Percentiles rank a stretch among this genome's conserved stretches.
These are phyloP conservation scores for Exaiptasia diaphana DNA, from an alignment of 64 coral and sea anemone species.

Conservation along the genomic window DNA sequence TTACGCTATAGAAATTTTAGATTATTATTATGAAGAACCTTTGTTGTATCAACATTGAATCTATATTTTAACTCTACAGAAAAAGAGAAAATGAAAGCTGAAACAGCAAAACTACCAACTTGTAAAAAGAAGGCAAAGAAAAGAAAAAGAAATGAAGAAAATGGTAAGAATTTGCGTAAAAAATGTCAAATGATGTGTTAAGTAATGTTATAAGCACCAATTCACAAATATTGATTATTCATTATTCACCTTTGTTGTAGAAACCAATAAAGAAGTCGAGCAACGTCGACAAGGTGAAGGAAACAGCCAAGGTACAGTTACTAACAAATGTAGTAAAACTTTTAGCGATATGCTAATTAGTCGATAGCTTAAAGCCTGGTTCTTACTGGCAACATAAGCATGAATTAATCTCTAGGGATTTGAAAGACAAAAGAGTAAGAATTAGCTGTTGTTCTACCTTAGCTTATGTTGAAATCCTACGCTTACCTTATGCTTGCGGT, in stretches of 20 bases:
- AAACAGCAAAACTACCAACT: not conserved
- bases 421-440: no score
- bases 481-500: no score
- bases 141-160: not conserved
- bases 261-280: not conserved
- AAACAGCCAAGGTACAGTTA: not conserved
- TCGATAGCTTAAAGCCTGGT: not conserved
- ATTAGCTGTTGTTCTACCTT: no score
- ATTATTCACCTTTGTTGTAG: not conserved
- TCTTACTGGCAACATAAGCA: not conserved
- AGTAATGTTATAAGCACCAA: no score
- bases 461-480: no score
- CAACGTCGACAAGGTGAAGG: not conserved
- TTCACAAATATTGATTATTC: not conserved
- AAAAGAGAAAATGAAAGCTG: not conserved
- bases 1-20: not conserved
- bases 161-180: not conserved
- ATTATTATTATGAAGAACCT: not conserved
- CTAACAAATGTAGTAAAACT: not conserved
- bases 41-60: not conserved
- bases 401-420: no score
- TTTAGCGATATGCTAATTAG: not conserved
- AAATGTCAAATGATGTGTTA: not conserved
- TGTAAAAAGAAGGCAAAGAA: not conserved
- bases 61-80: not conserved